phyloP scores from a whole-genome alignment of 2,797 vertebrate genomes.

The Sebastes cheni region DNA sequence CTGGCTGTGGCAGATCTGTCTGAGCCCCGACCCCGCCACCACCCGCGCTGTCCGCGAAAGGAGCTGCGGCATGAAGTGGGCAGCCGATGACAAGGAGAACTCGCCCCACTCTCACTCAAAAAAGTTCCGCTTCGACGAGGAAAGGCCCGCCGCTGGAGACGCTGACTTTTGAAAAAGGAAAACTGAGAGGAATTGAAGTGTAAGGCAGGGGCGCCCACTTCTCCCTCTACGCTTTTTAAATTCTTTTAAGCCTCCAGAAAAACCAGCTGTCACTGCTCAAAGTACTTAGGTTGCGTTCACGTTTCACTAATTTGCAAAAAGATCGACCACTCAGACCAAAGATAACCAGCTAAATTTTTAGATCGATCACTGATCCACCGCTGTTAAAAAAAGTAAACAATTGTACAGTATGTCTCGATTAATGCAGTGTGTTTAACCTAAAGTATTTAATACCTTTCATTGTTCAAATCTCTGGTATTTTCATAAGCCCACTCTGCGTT shows the following conservation, averaged over 20 bases:
- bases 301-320: conserved; percentile 18
- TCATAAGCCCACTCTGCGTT: not conserved
- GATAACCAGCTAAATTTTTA: conserved; percentile 62
- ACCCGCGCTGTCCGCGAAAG: conserved; percentile 74
- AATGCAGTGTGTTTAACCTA: conserved; percentile 54
- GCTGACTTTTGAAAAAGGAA: conserved; percentile 60
- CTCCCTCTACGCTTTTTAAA: conserved; percentile 60
- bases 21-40: conserved; percentile 69
- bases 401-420: conserved; percentile 29
- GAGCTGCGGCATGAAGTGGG: conserved; percentile 78
- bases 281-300: conserved; percentile 26
- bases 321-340: conserved; percentile 70
- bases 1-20: conserved; percentile 88
- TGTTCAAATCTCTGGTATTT: conserved; percentile 27
- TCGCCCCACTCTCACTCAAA: conserved; percentile 85
- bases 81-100: conserved; percentile 94
- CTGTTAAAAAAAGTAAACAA: conserved; percentile 15
- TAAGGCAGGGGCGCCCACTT: not conserved
- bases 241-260: conserved; percentile 55
- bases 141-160: conserved; percentile 50
- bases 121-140: conserved; percentile 87
- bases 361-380: conserved; percentile 32
- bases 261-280: conserved; percentile 30
- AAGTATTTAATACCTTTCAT: conserved; percentile 59
- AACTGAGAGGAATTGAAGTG: not conserved